These are phyloP conservation scores for Conops quadrifasciatus DNA, from an alignment of 2,888 invertebrate species.

Conservation along the genomic window DNA sequence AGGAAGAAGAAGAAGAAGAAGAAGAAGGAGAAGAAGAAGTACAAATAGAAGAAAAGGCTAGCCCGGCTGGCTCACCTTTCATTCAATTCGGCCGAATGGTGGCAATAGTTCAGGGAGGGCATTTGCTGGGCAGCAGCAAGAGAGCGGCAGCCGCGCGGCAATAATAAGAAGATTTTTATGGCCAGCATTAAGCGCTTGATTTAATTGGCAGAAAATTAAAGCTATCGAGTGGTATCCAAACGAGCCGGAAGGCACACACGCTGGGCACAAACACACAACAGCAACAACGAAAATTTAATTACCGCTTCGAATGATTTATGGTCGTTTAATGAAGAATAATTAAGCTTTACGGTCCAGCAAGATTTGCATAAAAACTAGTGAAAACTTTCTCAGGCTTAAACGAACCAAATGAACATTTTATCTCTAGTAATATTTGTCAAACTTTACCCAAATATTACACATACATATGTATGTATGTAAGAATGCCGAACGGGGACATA, in stretches of 20 bases:
- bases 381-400: no score
- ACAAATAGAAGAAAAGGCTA: not conserved
- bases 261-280: no score
- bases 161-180: slow-evolving; percentile 23
- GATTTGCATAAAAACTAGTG: not conserved
- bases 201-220: slow-evolving; percentile 5
- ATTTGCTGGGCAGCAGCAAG: not conserved
- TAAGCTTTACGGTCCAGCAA: not conserved
- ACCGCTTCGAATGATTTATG: slow-evolving; percentile 5
- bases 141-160: not conserved
- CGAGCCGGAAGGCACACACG: not conserved
- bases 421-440: not conserved
- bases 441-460: no score
- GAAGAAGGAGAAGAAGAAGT: not conserved
- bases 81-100: not conserved
- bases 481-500: no score
- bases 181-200: slow-evolving; percentile 14
- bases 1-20: not conserved
- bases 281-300: slow-evolving; percentile 15
- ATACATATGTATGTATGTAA: no score
- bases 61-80: not conserved
- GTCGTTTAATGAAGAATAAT: slow-evolving; percentile 2
- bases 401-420: no score
- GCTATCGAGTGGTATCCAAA: not conserved
- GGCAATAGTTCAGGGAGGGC: not conserved